These are phyloP conservation scores for Melozone crissalis DNA, from an alignment of 2,113 vertebrate genomes.

Conservation along the genomic window DNA sequence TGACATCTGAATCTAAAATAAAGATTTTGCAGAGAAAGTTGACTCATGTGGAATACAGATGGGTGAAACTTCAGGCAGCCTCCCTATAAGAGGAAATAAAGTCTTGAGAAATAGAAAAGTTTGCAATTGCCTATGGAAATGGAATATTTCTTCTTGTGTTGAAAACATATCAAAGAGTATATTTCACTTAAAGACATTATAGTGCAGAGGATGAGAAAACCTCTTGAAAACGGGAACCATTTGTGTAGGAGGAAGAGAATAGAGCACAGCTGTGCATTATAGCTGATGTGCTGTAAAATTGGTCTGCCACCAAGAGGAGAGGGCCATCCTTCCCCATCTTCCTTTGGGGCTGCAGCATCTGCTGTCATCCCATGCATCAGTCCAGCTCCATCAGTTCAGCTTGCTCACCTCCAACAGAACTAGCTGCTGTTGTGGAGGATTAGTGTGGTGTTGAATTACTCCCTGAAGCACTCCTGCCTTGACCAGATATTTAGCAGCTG, in stretches of 20 bases:
- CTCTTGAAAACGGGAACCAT: background rate
- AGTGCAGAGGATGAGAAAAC: background rate
- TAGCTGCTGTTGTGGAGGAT: background rate
- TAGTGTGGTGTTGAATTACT: background rate
- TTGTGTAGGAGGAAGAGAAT: background rate
- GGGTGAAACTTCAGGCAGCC: background rate
- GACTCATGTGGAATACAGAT: background rate
- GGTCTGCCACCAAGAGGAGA: background rate
- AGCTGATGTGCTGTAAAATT: background rate
- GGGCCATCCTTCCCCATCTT: background rate
- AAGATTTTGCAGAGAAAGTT: background rate
- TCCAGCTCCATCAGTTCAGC: background rate
- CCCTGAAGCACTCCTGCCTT: background rate
- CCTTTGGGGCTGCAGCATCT: background rate
- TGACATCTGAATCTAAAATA: conserved; percentile 16
- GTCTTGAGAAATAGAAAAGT: background rate
- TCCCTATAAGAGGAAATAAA: background rate
- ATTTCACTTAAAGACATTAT: background rate
- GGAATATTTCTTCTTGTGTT: background rate
- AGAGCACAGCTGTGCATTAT: background rate
- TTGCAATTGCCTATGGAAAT: background rate
- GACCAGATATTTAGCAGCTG: background rate
- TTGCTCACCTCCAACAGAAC: background rate
- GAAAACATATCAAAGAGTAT: background rate
- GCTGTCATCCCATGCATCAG: background rate